Evolutionary conservation across 2,888 invertebrate species (phyloP).

Genomic region (Plebejus anna): DNA sequence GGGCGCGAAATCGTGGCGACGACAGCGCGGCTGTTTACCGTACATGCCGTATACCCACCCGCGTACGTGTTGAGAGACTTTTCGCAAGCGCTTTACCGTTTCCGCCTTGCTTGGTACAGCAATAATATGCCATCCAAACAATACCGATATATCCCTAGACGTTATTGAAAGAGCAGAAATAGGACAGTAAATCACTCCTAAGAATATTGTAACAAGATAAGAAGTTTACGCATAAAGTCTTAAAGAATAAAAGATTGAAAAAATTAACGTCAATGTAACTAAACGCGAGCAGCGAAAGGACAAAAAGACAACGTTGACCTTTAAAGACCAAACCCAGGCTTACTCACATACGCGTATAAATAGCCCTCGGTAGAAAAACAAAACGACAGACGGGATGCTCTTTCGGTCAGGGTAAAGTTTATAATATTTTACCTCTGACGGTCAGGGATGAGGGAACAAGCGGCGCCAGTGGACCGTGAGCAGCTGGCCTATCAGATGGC

Average conservation of each 20-base stretch:
- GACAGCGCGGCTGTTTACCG: slow-evolving; percentile 11
- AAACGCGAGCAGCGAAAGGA: neutral
- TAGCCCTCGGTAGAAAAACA: neutral
- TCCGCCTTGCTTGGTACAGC: slow-evolving; percentile 5
- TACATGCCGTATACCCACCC: neutral
- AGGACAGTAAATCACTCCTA: neutral
- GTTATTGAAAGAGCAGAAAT: neutral
- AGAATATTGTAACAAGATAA: neutral
- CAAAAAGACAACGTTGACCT: neutral
- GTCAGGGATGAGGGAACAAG: neutral
- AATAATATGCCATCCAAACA: neutral
- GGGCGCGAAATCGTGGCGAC: neutral
- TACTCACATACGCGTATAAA: neutral
- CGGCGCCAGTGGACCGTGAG: neutral
- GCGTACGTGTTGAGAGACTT: slow-evolving; percentile 11
- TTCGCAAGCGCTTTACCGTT: neutral
- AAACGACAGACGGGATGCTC: neutral
- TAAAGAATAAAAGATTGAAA: neutral
- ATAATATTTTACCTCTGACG: neutral
- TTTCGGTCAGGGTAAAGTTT: neutral
- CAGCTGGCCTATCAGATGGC: neutral
- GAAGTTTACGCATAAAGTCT: neutral
- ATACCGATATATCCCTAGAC: neutral
- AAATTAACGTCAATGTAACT: neutral
- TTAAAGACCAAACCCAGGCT: slow-evolving; percentile 1